A percentile compares a stretch with the other conserved stretches of the same genome.
Conservation (phyloP, 2,113 vertebrate species). For the Strix aluco region DNA sequence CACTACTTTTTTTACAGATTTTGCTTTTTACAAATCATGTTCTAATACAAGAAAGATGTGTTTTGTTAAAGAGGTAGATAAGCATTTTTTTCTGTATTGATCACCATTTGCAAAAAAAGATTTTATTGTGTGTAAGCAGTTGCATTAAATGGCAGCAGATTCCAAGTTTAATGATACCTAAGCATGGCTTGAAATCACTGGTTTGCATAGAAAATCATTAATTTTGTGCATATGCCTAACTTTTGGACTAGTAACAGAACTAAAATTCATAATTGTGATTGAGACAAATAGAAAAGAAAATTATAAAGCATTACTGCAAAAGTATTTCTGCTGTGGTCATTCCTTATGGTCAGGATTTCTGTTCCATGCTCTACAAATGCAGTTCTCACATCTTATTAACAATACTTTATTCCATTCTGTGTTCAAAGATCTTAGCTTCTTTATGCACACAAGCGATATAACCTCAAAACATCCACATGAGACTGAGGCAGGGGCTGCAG, state of each 20-base stretch:
- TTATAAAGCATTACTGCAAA: not conserved
- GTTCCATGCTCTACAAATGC: not conserved
- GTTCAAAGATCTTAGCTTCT: not conserved
- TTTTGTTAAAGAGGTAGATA: not conserved
- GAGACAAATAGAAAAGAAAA: not conserved
- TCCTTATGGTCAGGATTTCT: not conserved
- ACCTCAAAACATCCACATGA: not conserved
- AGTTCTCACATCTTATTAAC: not conserved
- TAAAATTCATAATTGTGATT: not conserved
- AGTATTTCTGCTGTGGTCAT: not conserved
- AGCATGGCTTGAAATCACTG: not conserved
- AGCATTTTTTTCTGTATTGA: not conserved
- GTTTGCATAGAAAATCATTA: not conserved
- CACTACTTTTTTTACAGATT: not conserved
- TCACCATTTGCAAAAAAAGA: not conserved
- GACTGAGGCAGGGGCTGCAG: not conserved
- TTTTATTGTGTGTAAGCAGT: not conserved
- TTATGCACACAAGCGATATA: not conserved
- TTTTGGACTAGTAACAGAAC: not conserved
- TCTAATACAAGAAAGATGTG: not conserved
- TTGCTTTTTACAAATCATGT: not conserved
- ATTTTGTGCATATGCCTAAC: not conserved
- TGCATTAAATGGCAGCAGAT: not conserved
- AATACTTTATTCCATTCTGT: not conserved
- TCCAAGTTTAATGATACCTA: not conserved